Evolutionary conservation across 2,113 vertebrate species (phyloP), one percentile per base, ranked within the genome.

Genomic region (Siniperca knerii): DNA sequence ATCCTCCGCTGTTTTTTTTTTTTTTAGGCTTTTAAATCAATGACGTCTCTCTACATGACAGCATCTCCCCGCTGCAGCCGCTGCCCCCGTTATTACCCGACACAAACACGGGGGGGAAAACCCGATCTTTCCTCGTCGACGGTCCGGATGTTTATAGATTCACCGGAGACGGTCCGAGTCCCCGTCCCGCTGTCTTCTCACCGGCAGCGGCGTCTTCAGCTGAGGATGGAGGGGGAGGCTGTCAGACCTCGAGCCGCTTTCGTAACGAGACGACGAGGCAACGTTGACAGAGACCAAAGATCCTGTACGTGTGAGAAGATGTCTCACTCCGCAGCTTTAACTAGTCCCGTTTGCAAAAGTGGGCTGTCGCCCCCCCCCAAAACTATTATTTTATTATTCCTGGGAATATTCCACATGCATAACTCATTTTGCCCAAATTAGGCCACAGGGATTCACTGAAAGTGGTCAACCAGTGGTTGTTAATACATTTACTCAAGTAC

Each of bases 311-410:
- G 0, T 0, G 16, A 0, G 20, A 60, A 0, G 58, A 90, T 20
- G 81, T 16, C 2, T 86, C 83, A 92, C 90, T 85, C 85, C 37
- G 77, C 73, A 2, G 61, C 35, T 0, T 23, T 2, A 78, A 77
- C 2, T 46, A 44, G 58, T 64, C n/a, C 71, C 9, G 35, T 4
- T n/a, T 62, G 48, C 3, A 4, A 5, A 55, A 11, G 2, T 0
- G 40, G 10, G 46, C 21, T 33, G 6, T 44, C 9, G 42, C 9
- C 42, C 8, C 42, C 8, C 8, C 1, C 9, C 42, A 35, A 71
- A 48, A 29, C 8, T 16, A 13, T 15, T 55, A 23, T 23, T 29
- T 18, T 25, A 11, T 65, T 11, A 23, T 65, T 65, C 37, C 21
- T 66, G 46, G 2, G 4, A 21, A 70, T 35, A 1, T 15, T 29